Conservation (phyloP, 1,140 invertebrate species). For the Drosophila ambigua region DNA sequence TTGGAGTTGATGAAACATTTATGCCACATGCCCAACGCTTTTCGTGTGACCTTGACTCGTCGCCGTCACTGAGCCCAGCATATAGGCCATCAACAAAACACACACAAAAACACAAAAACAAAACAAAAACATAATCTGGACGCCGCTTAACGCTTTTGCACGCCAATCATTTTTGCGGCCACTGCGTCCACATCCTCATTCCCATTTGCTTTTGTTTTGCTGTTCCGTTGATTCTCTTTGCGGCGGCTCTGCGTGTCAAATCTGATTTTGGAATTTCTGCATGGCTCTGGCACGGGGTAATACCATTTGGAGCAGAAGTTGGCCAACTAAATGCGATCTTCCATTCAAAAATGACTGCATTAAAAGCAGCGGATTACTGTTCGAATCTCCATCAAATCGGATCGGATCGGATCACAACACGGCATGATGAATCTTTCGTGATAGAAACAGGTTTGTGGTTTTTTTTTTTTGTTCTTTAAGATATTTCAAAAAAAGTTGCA, state of each 20-base stretch:
- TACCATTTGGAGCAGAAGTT: no score
- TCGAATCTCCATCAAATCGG: no score
- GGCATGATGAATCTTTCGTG: no score
- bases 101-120: not conserved
- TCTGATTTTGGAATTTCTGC: slow-evolving; percentile 66
- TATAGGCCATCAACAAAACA: slow-evolving; percentile 27
- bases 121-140: slow-evolving; percentile 25
- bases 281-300: slow-evolving; percentile 26
- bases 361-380: no score
- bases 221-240: slow-evolving; percentile 21
- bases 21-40: not conserved
- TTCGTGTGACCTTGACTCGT: slow-evolving; percentile 21
- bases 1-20: not conserved
- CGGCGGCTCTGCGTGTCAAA: slow-evolving; percentile 73
- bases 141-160: slow-evolving; percentile 51
- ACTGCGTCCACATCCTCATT: not conserved
- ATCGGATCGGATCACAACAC: no score
- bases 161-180: slow-evolving; percentile 45
- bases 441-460: no score
- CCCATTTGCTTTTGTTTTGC: slow-evolving; percentile 23
- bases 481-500: no score
- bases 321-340: no score
- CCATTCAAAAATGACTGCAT: no score
- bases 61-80: slow-evolving; percentile 8
- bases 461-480: no score